Percentiles rank a stretch among this genome's conserved stretches.
phyloP scores from a whole-genome alignment of 2,113 vertebrate genomes.

The Chaenogobius annularis region DNA sequence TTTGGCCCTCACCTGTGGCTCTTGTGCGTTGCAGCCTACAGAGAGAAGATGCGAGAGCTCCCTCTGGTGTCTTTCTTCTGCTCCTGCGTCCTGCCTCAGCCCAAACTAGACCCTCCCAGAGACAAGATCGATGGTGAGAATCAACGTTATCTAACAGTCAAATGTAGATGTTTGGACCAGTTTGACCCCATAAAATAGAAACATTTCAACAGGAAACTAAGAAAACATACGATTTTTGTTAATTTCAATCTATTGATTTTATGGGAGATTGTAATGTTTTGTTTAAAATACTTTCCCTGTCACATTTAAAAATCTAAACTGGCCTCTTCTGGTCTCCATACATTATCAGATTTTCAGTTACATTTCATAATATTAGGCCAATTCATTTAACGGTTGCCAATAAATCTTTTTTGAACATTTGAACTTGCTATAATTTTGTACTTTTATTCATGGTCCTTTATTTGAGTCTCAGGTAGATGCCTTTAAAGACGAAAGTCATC shows the following conservation, averaged over 20 bases:
- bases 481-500: no score
- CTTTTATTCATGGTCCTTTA: not conserved
- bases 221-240: not conserved
- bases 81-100: constrained; percentile 81
- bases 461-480: not conserved
- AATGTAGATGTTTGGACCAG: not conserved
- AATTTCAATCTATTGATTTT: not conserved
- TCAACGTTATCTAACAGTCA: not conserved
- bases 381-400: not conserved
- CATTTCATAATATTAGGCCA: not conserved
- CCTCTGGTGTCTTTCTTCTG: constrained; percentile 92
- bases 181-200: not conserved
- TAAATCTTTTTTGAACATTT: no score
- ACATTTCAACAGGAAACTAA: not conserved
- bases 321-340: not conserved
- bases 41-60: constrained; percentile 94
- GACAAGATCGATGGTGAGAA: constrained; percentile 1
- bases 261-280: not conserved
- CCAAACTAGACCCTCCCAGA: constrained; percentile 2
- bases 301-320: not conserved
- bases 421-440: not conserved
- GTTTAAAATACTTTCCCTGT: not conserved
- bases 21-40: constrained; percentile 81
- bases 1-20: not conserved
- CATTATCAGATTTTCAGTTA: no score